phyloP scores from a whole-genome alignment of 53 echinoderm and acorn worm species.

The Paelopatides confundens region DNA sequence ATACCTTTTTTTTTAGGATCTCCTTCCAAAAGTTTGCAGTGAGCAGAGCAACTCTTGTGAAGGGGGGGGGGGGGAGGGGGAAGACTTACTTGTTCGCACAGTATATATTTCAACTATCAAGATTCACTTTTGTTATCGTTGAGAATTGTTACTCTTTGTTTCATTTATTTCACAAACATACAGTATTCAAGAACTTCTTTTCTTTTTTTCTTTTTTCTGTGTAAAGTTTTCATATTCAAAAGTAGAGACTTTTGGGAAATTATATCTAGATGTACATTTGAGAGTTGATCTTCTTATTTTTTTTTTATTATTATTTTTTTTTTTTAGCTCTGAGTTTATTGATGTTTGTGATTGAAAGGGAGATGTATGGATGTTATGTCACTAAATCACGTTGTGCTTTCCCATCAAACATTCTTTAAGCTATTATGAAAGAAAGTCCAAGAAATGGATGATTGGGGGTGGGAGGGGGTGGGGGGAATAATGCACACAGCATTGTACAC shows the following conservation, averaged over 20 bases:
- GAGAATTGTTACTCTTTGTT: background rate
- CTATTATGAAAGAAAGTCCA: too few relatives aligned
- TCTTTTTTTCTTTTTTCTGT: conserved; percentile 21
- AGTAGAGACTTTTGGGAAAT: conserved; percentile 11
- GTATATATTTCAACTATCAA: background rate
- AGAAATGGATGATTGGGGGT: too few relatives aligned
- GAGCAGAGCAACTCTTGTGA: too few relatives aligned
- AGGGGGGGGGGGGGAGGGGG: too few relatives aligned
- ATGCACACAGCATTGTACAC: too few relatives aligned
- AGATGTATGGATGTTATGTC: background rate
- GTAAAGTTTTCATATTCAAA: conserved; percentile 40
- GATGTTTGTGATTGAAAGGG: background rate
- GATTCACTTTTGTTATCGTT: background rate
- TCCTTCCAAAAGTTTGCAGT: too few relatives aligned
- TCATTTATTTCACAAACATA: conserved; percentile 17
- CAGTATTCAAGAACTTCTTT: conserved; percentile 28
- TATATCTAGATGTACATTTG: conserved; percentile 36
- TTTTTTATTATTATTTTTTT: background rate
- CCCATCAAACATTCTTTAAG: conserved; percentile 2
- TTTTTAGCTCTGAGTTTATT: conserved; percentile 1
- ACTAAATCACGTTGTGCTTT: conserved; percentile 7
- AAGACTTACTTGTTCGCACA: too few relatives aligned
- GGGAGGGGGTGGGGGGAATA: too few relatives aligned
- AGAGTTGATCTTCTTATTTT: background rate
- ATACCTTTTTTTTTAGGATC: too few relatives aligned